Percentiles rank a stretch among this genome's conserved stretches.
phyloP scores from a whole-genome alignment of 2,113 vertebrate genomes.

The Argyrosomus japonicus region DNA sequence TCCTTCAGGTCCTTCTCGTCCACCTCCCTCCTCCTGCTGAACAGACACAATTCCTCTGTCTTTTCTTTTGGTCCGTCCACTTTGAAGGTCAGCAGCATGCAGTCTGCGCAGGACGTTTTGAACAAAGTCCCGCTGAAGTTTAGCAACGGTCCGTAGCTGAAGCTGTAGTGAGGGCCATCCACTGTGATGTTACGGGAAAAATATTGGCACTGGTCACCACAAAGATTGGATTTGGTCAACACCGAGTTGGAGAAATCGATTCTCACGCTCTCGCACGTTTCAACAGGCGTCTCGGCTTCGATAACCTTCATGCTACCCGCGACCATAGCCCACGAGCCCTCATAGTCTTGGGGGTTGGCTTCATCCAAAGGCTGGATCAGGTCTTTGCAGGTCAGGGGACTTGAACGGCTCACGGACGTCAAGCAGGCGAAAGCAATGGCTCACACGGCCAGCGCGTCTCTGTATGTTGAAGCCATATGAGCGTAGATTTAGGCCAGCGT shows the following conservation, averaged over 20 bases:
- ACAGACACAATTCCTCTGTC: not conserved
- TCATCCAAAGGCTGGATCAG: constrained; percentile 2
- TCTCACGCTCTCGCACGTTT: not conserved
- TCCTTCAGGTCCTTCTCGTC: constrained; percentile 8
- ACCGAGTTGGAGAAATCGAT: constrained; percentile 7
- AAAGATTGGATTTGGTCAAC: not conserved
- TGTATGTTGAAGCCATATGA: not conserved
- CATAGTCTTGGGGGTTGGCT: not conserved
- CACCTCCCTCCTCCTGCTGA: constrained; percentile 47
- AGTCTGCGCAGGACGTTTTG: not conserved
- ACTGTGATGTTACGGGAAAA: rapidly evolving
- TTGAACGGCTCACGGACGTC: constrained; percentile 19
- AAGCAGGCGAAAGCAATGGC: constrained; percentile 10
- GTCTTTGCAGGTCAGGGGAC: constrained; percentile 29
- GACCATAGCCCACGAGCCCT: constrained; percentile 41
- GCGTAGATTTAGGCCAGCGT: not conserved
- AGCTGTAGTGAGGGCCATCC: not conserved
- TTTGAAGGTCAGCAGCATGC: constrained; percentile 9
- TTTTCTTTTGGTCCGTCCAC: rapidly evolving
- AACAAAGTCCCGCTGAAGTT: not conserved
- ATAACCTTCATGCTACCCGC: constrained; percentile 7
- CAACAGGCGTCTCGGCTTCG: rapidly evolving
- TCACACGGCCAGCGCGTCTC: constrained; percentile 16
- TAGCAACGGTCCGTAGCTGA: rapidly evolving
- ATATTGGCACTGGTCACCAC: rapidly evolving